These are phyloP conservation scores for Parnassius orleans DNA, from an alignment of 2,888 invertebrate species.

Conservation along the genomic window DNA sequence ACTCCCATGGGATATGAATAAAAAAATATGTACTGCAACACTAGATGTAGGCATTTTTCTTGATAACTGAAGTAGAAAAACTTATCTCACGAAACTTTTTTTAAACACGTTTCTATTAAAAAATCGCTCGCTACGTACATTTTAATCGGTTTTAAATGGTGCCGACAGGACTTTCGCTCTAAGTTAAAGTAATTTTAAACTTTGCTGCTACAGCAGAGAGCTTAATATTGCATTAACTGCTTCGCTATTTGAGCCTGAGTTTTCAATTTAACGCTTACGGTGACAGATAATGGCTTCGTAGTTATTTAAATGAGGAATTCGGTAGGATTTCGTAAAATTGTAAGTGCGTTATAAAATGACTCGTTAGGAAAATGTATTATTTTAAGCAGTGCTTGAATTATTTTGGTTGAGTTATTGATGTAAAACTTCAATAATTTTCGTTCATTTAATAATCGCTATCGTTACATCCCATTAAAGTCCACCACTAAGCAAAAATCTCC, in stretches of 20 bases:
- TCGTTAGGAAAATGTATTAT: constrained; percentile 3
- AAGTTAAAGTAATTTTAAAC: not conserved
- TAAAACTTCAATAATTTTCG: too few species aligned
- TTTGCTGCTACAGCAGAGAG: not conserved
- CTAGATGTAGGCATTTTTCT: not conserved
- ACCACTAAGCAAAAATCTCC: too few species aligned
- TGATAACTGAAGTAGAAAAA: constrained; percentile 6
- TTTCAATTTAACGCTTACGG: constrained; percentile 25
- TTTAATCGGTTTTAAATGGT: constrained; percentile 49
- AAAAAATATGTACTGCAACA: too few species aligned
- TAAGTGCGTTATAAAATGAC: constrained; percentile 17
- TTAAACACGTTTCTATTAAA: constrained; percentile 37
- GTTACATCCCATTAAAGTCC: too few species aligned
- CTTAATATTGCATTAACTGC: not conserved
- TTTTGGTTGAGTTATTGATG: too few species aligned
- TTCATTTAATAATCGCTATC: too few species aligned
- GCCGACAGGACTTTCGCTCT: constrained; percentile 15
- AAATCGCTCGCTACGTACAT: constrained; percentile 38
- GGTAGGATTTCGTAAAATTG: constrained; percentile 23
- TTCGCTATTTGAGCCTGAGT: constrained; percentile 16
- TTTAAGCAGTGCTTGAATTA: too few species aligned
- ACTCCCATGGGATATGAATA: too few species aligned
- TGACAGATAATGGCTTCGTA: constrained; percentile 27
- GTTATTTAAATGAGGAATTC: constrained; percentile 28
- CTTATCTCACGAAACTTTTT: constrained; percentile 16